Conservation (phyloP, 1,140 invertebrate species). For the Diabrotica undecimpunctata region DNA sequence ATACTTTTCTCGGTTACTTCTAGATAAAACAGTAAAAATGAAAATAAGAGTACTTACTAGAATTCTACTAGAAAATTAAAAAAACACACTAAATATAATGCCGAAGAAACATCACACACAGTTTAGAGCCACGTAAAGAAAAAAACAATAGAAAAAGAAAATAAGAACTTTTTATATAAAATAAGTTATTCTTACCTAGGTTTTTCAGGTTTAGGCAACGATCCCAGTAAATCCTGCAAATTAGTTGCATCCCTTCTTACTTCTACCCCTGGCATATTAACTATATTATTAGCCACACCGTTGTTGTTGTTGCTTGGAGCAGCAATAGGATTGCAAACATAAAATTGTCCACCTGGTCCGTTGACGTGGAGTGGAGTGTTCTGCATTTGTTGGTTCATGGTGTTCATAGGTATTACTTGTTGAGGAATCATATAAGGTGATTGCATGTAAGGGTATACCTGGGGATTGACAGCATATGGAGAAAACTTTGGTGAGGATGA, state of each 20-base stretch:
- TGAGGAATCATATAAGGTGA: neutral
- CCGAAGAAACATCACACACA: no score
- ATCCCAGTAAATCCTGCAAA: slow-evolving; percentile 31
- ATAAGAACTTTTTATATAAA: no score
- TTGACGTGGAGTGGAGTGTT: slow-evolving; percentile 29
- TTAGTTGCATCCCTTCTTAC: slow-evolving; percentile 25
- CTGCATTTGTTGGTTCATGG: slow-evolving; percentile 6
- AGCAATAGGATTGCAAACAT: slow-evolving; percentile 41
- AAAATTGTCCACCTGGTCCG: slow-evolving; percentile 37
- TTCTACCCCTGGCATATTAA: slow-evolving; percentile 36
- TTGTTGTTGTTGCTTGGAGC: neutral
- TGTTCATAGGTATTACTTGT: neutral
- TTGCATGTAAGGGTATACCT: slow-evolving; percentile 29
- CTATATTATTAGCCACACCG: slow-evolving; percentile 28
- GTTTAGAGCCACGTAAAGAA: no score
- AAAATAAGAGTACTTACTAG: no score
- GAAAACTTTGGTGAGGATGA: slow-evolving; percentile 17
- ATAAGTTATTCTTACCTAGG: slow-evolving; percentile 7
- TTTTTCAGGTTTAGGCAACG: neutral
- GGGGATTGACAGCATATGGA: slow-evolving; percentile 34
- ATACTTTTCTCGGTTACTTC: no score
- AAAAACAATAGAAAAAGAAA: no score
- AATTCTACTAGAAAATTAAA: no score
- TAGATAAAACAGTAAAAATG: no score
- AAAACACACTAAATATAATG: no score